A percentile compares a stretch with the other conserved stretches of the same genome.
phyloP scores from a whole-genome alignment of 1,140 invertebrate species.

The Colletes gigas region DNA sequence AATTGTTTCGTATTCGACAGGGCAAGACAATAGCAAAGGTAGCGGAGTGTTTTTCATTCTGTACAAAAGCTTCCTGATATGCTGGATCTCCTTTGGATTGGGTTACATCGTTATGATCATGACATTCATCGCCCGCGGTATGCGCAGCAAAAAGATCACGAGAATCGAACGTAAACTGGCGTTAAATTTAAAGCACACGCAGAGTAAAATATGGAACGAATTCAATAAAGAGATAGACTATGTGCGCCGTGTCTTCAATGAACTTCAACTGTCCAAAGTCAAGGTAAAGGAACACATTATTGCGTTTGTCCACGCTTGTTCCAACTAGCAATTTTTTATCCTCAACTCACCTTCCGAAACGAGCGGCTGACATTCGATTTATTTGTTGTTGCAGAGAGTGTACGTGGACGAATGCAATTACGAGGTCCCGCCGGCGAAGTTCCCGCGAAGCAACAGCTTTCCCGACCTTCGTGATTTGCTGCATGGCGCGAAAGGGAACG shows the following conservation, averaged over 20 bases:
- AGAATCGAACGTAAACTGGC: slow-evolving; percentile 89
- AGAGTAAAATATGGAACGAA: slow-evolving; percentile 89
- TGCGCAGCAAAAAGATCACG: slow-evolving; percentile 88
- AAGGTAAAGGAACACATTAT: slow-evolving; percentile 82
- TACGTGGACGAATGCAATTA: slow-evolving; percentile 77
- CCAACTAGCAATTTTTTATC: background rate
- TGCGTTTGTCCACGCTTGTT: too few species aligned
- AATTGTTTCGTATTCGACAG: slow-evolving; percentile 52
- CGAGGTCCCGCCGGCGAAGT: slow-evolving; percentile 70
- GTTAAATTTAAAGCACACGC: slow-evolving; percentile 88
- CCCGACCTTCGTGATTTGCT: slow-evolving; percentile 74
- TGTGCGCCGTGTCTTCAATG: slow-evolving; percentile 88
- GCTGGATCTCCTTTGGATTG: slow-evolving; percentile 95
- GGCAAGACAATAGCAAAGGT: slow-evolving; percentile 80
- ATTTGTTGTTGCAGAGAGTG: slow-evolving; percentile 65
- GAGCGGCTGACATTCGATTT: too few species aligned
- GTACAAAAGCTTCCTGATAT: slow-evolving; percentile 88
- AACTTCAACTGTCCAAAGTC: slow-evolving; percentile 88
- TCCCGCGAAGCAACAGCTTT: slow-evolving; percentile 76
- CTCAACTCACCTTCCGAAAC: background rate
- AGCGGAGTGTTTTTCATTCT: slow-evolving; percentile 84
- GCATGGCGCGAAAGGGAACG: slow-evolving; percentile 68
- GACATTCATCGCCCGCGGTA: slow-evolving; percentile 89
- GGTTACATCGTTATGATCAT: slow-evolving; percentile 96
- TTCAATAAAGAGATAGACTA: slow-evolving; percentile 89